Percentiles rank a stretch among this genome's conserved stretches.
These are phyloP conservation scores for Mungos mungo DNA, from an alignment of 2,113 vertebrate species.

Conservation along the genomic window DNA sequence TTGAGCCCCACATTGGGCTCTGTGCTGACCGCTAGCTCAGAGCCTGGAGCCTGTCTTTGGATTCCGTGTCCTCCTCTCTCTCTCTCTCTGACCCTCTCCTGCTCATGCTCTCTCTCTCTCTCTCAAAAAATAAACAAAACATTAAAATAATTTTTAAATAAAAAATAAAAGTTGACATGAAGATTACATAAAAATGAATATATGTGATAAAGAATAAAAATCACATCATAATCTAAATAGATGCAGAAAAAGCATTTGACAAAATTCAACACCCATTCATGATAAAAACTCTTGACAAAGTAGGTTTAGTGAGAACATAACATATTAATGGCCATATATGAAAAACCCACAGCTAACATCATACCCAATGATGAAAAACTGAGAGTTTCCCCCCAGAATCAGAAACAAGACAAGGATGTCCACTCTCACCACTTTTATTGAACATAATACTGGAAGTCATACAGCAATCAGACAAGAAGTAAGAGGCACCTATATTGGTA, in stretches of 20 bases:
- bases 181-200: background rate
- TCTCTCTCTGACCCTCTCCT: too few species aligned
- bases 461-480: background rate
- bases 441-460: background rate
- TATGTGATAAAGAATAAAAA: background rate
- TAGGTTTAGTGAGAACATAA: background rate
- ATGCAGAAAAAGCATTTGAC: background rate
- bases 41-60: too few species aligned
- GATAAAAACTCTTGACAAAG: background rate
- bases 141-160: too few species aligned
- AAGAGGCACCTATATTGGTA: background rate
- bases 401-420: background rate
- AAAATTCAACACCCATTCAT: background rate
- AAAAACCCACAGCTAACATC: background rate
- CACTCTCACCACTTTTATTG: background rate
- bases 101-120: too few species aligned
- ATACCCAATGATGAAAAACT: background rate
- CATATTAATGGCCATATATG: background rate
- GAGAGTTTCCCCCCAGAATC: background rate
- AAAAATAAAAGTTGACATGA: background rate
- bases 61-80: too few species aligned
- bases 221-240: background rate
- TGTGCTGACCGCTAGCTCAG: too few species aligned
- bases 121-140: too few species aligned
- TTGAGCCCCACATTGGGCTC: too few species aligned